Conservation (phyloP, 2,113 vertebrate species). For the Gambusia affinis region DNA sequence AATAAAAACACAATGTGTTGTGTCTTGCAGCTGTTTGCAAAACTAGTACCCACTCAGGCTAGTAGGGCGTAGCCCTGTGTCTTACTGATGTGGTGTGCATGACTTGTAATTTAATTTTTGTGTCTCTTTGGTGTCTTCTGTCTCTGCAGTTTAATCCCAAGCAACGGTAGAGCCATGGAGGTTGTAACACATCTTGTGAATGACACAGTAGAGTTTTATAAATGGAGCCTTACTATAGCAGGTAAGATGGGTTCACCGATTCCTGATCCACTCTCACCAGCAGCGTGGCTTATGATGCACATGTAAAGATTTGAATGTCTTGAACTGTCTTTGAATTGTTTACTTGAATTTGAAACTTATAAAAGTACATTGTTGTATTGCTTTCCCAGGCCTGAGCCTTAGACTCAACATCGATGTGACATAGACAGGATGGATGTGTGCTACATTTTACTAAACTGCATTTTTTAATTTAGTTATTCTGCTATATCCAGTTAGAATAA, state of each 20-base stretch:
- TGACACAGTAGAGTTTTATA: constrained; percentile 93
- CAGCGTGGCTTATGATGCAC: neutral
- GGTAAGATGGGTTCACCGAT: constrained; percentile 78
- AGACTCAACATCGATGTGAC: no score
- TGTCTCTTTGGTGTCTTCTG: constrained; percentile 20
- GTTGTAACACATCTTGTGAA: constrained; percentile 83
- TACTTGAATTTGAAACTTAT: no score
- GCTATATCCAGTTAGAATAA: neutral
- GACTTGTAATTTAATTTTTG: constrained; percentile 29
- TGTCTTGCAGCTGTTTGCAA: neutral
- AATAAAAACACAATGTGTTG: neutral
- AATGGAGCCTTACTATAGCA: constrained; percentile 95
- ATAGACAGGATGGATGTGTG: neutral
- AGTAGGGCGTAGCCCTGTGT: neutral
- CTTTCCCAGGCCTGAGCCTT: neutral
- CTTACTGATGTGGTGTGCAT: constrained; percentile 10
- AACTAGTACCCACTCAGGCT: constrained; percentile 3
- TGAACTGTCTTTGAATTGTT: neutral
- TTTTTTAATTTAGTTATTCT: neutral
- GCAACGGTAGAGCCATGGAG: constrained; percentile 77
- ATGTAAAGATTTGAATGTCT: neutral
- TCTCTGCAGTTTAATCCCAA: constrained; percentile 69
- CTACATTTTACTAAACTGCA: neutral
- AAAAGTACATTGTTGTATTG: neutral
- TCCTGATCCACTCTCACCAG: neutral